Percentiles rank a stretch among this genome's conserved stretches.
Evolutionary conservation across 2,113 vertebrate species (phyloP).

Genomic region (Clarias gariepinus): DNA sequence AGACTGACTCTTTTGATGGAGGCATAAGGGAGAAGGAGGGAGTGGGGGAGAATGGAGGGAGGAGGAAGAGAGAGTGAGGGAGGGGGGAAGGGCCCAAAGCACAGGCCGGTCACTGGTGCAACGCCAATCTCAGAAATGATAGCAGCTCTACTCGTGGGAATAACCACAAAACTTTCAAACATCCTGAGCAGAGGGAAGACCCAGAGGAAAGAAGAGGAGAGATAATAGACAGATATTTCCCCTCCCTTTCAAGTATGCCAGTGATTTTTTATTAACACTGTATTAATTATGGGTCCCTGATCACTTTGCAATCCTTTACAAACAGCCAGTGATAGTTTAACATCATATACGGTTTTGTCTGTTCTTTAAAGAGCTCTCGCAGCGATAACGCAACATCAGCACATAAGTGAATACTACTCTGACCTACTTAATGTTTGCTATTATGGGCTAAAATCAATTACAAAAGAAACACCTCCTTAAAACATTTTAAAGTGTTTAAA

Average conservation of each 20-base stretch:
- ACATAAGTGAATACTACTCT: slow-evolving; percentile 60
- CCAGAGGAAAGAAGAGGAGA: slow-evolving; percentile 44
- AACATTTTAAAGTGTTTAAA: slow-evolving; percentile 71
- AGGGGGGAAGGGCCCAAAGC: slow-evolving; percentile 69
- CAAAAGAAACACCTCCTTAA: slow-evolving; percentile 64
- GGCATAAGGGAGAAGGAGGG: slow-evolving; percentile 91
- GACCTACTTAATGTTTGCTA: slow-evolving; percentile 70
- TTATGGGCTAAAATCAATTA: slow-evolving; percentile 68
- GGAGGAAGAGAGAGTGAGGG: slow-evolving; percentile 13
- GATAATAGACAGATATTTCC: slow-evolving; percentile 51
- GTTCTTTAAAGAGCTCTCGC: slow-evolving; percentile 53
- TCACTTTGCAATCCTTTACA: neutral
- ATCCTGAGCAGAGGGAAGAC: slow-evolving; percentile 72
- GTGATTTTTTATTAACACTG: slow-evolving; percentile 54
- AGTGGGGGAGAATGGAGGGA: slow-evolving; percentile 27
- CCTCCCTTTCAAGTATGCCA: slow-evolving; percentile 63
- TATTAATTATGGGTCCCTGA: slow-evolving; percentile 41
- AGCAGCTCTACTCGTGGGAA: slow-evolving; percentile 87
- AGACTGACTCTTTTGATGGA: slow-evolving; percentile 98
- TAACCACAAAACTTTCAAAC: slow-evolving; percentile 89
- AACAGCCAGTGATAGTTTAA: slow-evolving; percentile 19
- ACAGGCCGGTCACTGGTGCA: slow-evolving; percentile 98
- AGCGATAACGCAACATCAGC: slow-evolving; percentile 53
- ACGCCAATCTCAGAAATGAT: slow-evolving; percentile 98
- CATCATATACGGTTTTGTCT: slow-evolving; percentile 51